Base-by-base conservation (phyloP, 1,140 invertebrate genomes). In the Rhopalosiphum maidis region DNA sequence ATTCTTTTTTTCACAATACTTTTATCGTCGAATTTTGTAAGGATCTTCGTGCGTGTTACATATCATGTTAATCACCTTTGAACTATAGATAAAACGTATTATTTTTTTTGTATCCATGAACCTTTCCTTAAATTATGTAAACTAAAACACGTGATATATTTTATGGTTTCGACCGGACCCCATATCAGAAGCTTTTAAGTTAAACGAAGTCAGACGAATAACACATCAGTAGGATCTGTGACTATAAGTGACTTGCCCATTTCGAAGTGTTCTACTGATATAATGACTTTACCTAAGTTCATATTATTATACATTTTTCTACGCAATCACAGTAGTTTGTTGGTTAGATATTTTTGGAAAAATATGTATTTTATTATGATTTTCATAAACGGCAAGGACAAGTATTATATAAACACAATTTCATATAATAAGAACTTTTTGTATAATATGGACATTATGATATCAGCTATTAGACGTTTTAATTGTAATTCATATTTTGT, bases 81-180 rank as follows among this genome's bases (percentile, higher is more conserved):
- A 18, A 77, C 60, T 77, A 77, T 77, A 77, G 60, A 18, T 77
- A 77, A 77, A 77, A 77, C 15, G 15, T n/a, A 77, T n/a, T 77
- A n/a, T 77, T 77, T 77, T 68, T 37, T 77, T 77, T n/a, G 15
- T 15, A 77, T n/a, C n/a, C 5, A 15, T n/a, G 60, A n/a, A n/a
- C 15, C 15, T n/a, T 77, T 77, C 4, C 60, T n/a, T 77, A 77
- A 77, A 77, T 77, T n/a, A 77, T 77, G 60, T n/a, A 77, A 11
- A 77, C 60, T 77, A 77, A 68, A 77, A 77, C n/a, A 77, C n/a
- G 21, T 30, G 60, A 77, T 77, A n/a, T 77, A 77, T 77, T 77
- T 77, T 77, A 77, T 77, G 60, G 60, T 77, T n/a, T 18, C 15
- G n/a, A 18, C 30, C n/a, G 4, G n/a, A 35, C 60, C 25, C 15